Conservation (phyloP, 2,797 vertebrate genomes). For the Hybognathus amarus region DNA sequence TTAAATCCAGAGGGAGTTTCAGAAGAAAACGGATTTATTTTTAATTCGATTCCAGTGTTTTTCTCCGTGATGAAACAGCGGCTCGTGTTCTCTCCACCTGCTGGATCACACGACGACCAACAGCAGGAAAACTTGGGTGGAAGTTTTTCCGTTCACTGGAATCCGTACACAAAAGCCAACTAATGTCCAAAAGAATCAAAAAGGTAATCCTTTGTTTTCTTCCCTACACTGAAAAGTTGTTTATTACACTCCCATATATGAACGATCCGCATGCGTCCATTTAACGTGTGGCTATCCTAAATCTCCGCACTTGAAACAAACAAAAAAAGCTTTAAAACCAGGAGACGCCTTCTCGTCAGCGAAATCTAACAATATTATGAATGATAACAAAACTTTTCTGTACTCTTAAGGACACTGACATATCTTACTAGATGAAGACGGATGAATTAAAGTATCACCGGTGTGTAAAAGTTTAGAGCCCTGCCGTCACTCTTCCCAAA, state of each 20-base stretch:
- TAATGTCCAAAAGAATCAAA: neutral
- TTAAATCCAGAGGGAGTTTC: neutral
- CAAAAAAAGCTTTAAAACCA: neutral
- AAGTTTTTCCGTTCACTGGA: constrained; percentile 35
- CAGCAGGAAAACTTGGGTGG: constrained; percentile 32
- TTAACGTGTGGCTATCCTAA: constrained; percentile 10
- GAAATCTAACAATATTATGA: neutral
- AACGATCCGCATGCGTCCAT: constrained; percentile 24
- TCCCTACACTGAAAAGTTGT: neutral
- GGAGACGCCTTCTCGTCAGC: neutral
- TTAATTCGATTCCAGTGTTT: neutral
- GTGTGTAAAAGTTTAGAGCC: constrained; percentile 29
- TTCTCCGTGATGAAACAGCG: constrained; percentile 22
- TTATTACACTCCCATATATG: neutral
- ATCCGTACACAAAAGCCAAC: neutral
- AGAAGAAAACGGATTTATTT: neutral
- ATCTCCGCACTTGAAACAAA: constrained; percentile 17
- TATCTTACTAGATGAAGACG: constrained; percentile 1
- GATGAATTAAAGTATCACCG: constrained; percentile 15
- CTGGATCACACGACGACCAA: constrained; percentile 39
- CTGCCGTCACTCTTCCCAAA: constrained; percentile 40
- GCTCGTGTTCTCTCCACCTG: constrained; percentile 54
- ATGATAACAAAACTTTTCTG: neutral
- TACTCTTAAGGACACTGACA: neutral
- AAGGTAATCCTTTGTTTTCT: neutral